Conservation (phyloP, 2,888 invertebrate genomes). For the Polydrusus cervinus region DNA sequence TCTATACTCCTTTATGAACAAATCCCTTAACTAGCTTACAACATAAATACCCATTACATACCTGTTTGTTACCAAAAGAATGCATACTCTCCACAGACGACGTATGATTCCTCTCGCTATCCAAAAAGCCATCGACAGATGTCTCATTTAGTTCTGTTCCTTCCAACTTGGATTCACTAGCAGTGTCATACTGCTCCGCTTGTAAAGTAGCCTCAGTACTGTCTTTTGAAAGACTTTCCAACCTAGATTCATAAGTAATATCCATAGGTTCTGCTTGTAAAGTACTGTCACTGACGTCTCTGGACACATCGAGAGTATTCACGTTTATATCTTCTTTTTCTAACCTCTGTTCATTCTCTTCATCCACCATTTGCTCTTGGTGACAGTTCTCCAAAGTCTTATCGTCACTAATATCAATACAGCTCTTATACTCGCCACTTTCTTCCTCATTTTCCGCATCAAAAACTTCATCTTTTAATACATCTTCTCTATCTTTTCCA, state of each 20-base stretch:
- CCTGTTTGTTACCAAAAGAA: constrained; percentile 35
- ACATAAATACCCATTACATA: background rate
- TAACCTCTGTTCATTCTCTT: background rate
- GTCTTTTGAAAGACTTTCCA: constrained; percentile 7
- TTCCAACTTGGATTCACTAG: background rate
- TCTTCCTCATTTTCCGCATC: constrained; percentile 29
- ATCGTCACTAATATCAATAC: constrained; percentile 8
- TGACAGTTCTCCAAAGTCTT: constrained; percentile 13
- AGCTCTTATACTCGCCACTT: constrained; percentile 11
- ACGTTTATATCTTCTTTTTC: background rate
- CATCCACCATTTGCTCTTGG: background rate
- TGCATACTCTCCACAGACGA: constrained; percentile 23
- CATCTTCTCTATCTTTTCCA: constrained; percentile 28
- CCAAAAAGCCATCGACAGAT: constrained; percentile 34
- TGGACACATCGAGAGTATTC: background rate
- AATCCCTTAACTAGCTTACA: too few relatives aligned
- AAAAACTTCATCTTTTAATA: constrained; percentile 43
- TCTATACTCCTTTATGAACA: too few relatives aligned
- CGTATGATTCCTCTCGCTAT: constrained; percentile 47
- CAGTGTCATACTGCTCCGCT: constrained; percentile 6
- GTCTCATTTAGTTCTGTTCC: background rate
- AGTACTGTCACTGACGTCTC: constrained; percentile 1
- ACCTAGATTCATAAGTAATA: background rate
- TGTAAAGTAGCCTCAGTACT: background rate
- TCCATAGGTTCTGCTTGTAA: background rate